Evolutionary conservation across 2,113 vertebrate genomes (phyloP).

Genomic region (Neoarius graeffei): DNA sequence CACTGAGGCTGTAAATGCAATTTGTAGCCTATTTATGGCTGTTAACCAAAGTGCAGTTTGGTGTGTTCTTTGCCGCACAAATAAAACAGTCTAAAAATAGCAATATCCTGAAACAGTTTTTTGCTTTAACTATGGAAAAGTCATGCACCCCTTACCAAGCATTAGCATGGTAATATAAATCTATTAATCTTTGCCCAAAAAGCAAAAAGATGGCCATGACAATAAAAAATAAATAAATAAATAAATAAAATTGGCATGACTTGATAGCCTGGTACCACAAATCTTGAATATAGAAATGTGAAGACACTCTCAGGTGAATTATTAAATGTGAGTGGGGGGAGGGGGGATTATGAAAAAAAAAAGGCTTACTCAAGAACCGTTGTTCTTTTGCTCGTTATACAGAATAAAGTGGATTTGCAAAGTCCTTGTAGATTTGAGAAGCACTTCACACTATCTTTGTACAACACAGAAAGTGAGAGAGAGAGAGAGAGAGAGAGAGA

Average conservation of each 20-base stretch:
- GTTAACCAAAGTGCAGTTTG: neutral
- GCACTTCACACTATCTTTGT: neutral
- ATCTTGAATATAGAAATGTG: neutral
- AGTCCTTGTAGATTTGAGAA: conserved; percentile 21
- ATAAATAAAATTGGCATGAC: neutral
- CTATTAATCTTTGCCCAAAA: neutral
- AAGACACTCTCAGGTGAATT: neutral
- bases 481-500: neutral
- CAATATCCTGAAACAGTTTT: neutral
- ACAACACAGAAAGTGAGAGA: neutral
- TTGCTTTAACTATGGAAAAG: neutral
- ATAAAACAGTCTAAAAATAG: neutral
- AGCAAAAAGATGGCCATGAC: neutral
- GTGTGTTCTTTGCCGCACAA: neutral
- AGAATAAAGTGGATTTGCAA: neutral
- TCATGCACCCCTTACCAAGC: neutral
- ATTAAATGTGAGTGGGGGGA: neutral
- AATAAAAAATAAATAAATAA: neutral
- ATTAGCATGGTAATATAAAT: neutral
- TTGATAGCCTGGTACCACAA: neutral
- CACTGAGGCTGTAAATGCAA: neutral
- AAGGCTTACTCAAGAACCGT: neutral
- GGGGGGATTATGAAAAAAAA: neutral
- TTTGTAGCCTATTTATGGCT: neutral
- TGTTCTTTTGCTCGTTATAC: neutral